Base-by-base conservation (phyloP, 2,113 vertebrate genomes). In the Machaerirhynchus nigripectus region DNA sequence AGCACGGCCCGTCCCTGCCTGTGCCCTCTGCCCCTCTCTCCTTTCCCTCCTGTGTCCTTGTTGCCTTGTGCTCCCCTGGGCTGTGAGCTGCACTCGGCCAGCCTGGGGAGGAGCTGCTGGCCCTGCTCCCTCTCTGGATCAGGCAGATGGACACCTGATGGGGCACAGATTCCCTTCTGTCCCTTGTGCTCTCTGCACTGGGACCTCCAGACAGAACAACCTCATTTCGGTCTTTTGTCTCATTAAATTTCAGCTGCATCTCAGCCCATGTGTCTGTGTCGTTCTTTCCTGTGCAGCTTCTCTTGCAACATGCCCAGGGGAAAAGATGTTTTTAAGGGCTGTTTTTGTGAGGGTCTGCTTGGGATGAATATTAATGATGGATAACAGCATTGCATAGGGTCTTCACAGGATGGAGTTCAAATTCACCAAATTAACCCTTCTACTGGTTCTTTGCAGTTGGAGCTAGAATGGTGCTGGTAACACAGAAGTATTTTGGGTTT, bases 121-220 rank as follows among this genome's bases (percentile, higher is more conserved):
- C n/a, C 40, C 81, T 84, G n/a, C 28, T 64, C 15, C 40, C 15
- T 53, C 56, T 39, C 10, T 47, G 47, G 2, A 11, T 19, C n/a
- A 17, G 40, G 28, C 0, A 40, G 8, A 24, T 0, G 40, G 20
- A 13, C 26, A 16, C 23, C 23, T 61, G 0, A 18, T 33, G 23
- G 28, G 53, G 12, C 27, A n/a, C 5, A 13, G 22, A 37, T 22
- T 57, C 7, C 35, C 37, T 37, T 59, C 33, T 57, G 31, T 40
- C 22, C 13, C 15, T 73, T 4, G 2, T 73, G 15, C 22, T 57
- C 6, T 40, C 15, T 57, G 27, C 18, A 19, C 31, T 42, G 26
- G 11, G 40, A n/a, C 6, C 13, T 75, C 39, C 56, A 47, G 24
- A 18, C 3, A 10, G 7, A n/a, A 4, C 11, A 10, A 33, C 18